Percentiles rank a stretch among this genome's conserved stretches.
Evolutionary conservation across 2,888 invertebrate genomes (phyloP).

Genomic region (Nymphalis polychloros): DNA sequence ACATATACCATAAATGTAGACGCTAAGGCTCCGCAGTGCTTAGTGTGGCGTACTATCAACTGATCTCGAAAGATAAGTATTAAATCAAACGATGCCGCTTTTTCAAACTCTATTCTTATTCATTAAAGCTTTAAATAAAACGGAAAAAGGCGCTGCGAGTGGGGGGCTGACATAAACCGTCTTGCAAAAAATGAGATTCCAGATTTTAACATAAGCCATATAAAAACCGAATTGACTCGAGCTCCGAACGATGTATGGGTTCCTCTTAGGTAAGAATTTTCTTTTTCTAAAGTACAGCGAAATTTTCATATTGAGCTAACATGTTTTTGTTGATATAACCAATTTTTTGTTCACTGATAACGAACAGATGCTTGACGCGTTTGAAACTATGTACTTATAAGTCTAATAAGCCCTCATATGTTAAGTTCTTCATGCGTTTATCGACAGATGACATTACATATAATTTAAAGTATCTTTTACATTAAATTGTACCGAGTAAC

Average conservation of each 20-base stretch:
- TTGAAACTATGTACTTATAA: not conserved
- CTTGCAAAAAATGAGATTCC: conserved; percentile 64
- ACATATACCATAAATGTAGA: conserved; percentile 22
- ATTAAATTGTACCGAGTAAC: conserved; percentile 1
- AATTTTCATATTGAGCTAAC: not conserved
- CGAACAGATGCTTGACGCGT: not conserved
- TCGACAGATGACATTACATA: not conserved
- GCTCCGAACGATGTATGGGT: conserved; percentile 44
- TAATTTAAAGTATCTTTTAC: conserved; percentile 10
- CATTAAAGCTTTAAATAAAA: conserved; percentile 78
- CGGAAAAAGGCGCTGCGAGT: conserved; percentile 65
- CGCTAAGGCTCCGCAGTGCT: conserved; percentile 19
- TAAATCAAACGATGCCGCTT: conserved; percentile 71
- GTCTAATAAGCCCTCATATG: not conserved
- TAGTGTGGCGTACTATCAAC: conserved; percentile 16
- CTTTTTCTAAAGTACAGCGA: conserved; percentile 7
- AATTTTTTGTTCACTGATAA: not conserved
- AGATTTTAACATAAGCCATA: conserved; percentile 53
- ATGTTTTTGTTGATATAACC: not conserved
- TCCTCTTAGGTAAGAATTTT: conserved; percentile 31
- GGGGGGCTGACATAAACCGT: conserved; percentile 78
- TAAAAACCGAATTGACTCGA: conserved; percentile 53
- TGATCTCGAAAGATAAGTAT: conserved; percentile 57
- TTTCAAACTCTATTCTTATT: conserved; percentile 74
- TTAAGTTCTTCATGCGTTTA: not conserved